Conservation (phyloP, 2,888 invertebrate species). For the Phymatocera aterrima region DNA sequence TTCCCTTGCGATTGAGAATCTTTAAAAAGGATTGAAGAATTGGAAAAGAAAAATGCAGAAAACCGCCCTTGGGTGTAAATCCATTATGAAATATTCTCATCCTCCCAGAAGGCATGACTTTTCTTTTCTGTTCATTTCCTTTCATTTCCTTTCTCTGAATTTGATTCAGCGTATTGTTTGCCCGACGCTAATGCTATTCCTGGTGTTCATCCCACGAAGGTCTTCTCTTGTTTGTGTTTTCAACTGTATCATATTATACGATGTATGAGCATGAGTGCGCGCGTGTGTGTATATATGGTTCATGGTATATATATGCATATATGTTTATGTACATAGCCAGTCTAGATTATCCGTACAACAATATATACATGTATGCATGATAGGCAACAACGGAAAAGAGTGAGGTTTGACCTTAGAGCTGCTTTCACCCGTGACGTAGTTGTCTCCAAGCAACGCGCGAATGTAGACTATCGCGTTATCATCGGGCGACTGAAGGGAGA, state of each 20-base stretch:
- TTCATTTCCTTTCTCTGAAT: too few species aligned
- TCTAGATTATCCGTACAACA: neutral
- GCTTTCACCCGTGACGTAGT: conserved; percentile 35
- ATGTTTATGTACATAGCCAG: neutral
- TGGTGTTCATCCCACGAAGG: neutral
- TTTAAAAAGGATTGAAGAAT: too few species aligned
- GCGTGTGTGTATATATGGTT: too few species aligned
- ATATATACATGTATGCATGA: too few species aligned
- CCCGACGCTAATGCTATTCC: neutral
- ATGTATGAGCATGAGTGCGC: too few species aligned
- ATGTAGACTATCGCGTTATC: conserved; percentile 24
- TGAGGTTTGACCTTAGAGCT: conserved; percentile 1
- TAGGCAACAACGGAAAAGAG: neutral
- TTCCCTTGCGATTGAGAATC: too few species aligned
- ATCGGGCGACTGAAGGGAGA: neutral
- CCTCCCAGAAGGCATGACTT: too few species aligned
- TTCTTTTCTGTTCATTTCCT: too few species aligned
- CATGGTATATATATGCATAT: too few species aligned
- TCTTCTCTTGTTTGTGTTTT: neutral
- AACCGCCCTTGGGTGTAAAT: too few species aligned
- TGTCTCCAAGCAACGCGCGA: conserved; percentile 40
- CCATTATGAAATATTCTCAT: too few species aligned
- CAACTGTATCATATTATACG: neutral
- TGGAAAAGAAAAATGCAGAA: too few species aligned
- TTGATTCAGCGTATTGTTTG: neutral